Base-by-base conservation (phyloP, 92 coral and sea anemone species). In the Porites rus region DNA sequence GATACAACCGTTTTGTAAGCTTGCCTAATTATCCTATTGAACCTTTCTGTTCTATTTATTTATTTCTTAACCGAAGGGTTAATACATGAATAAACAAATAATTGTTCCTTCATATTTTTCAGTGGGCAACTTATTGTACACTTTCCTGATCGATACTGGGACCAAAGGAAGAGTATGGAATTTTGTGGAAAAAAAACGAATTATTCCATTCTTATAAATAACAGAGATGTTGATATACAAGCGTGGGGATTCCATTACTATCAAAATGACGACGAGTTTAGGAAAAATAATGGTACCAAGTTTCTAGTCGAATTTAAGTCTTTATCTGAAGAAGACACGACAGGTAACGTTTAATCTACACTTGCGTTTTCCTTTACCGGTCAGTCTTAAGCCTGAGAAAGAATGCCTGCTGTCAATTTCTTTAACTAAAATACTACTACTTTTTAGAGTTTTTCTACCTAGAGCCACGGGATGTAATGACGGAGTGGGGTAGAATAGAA, bases 241-340 rank as follows among this genome's bases (percentile, higher is more conserved):
- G 85, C 85, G 0, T 24, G 56, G 66, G 85, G 85, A 51, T 80
- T 80, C 63, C 38, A 62, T 2, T 53, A 80, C 31, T 76, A 80
- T 38, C 74, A 53, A 1, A 14, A 69, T 18, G 65, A 52, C 7
- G 76, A 80, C 1, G 76, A 80, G 1, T 80, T 68, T 80, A 75
- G 76, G 1, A 17, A 43, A 28, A 71, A 46, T 46, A 25, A 80
- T 18, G 76, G 76, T 0, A 69, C 76, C 5, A 80, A 56, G 24
- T 80, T 80, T 18, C 28, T 69, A 2, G 64, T 63, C 11, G 67
- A 68, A 19, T 80, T 52, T 54, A 38, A 54, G 50, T 76, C 76
- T 4, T 43, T 10, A 28, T 1, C 75, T 7, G 53, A 43, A 20
- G 85, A 80, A 28, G n/a, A 28, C 11, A 66, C 69, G n/a, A 24